Conservation (phyloP, 2,888 invertebrate species). For the Xestoiulus laeticollis region DNA sequence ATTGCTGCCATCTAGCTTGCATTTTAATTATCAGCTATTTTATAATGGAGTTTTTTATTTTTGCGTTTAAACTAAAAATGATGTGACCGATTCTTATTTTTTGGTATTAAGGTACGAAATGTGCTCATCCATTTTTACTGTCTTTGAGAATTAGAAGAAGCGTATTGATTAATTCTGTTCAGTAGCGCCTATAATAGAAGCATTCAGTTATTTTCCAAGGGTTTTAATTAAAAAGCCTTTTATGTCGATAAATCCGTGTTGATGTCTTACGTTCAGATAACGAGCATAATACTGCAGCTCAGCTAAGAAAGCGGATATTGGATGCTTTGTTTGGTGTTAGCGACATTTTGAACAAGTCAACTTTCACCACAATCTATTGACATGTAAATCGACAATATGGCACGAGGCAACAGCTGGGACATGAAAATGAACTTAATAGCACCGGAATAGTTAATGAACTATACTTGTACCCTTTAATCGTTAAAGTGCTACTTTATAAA, state of each 20-base stretch:
- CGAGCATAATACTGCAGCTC: background rate
- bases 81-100: background rate
- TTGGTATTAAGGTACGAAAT: background rate
- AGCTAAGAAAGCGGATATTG: conserved; percentile 24
- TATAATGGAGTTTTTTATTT: background rate
- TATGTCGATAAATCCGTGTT: background rate
- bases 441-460: conserved; percentile 28
- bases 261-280: background rate
- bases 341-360: conserved; percentile 23
- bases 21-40: too few relatives aligned
- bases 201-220: background rate
- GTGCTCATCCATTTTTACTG: background rate
- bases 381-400: conserved; percentile 29
- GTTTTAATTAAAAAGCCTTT: conserved; percentile 1
- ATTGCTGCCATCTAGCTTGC: too few relatives aligned
- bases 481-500: background rate
- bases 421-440: conserved; percentile 37
- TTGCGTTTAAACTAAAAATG: background rate
- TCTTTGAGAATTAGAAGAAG: background rate
- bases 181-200: background rate
- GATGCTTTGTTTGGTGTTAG: conserved; percentile 1
- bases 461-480: background rate
- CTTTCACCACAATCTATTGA: conserved; percentile 23
- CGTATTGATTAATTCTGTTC: background rate
- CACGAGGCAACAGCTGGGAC: background rate